Evolutionary conservation across 2,888 invertebrate species (phyloP).

Genomic region (Diplazon laetatorius): DNA sequence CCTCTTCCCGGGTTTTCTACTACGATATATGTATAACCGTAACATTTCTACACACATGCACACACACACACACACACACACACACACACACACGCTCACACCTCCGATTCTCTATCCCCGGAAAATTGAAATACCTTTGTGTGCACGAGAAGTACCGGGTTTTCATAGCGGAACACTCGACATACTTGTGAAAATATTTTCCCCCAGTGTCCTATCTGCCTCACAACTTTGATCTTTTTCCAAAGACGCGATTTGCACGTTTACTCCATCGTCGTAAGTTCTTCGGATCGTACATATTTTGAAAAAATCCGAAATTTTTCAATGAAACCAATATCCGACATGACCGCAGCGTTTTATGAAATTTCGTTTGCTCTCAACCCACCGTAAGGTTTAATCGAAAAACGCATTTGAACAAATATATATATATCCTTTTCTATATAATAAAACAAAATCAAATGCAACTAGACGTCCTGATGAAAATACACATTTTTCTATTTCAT

Average conservation of each 20-base stretch:
- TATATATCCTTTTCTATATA: no score
- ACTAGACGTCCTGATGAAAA: no score
- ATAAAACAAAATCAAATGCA: neutral
- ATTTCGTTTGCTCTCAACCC: no score
- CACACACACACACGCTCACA: neutral
- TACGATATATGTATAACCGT: no score
- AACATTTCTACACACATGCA: neutral
- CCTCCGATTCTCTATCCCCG: constrained; percentile 4
- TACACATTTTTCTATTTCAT: neutral
- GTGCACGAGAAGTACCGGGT: neutral
- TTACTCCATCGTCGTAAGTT: neutral
- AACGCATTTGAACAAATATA: neutral
- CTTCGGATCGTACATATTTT: neutral
- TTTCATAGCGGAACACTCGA: constrained; percentile 1
- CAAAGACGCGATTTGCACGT: constrained; percentile 16
- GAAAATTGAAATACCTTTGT: constrained; percentile 36
- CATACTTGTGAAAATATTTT: constrained; percentile 25
- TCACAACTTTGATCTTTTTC: constrained; percentile 1
- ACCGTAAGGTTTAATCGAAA: no score
- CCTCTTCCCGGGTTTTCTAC: neutral
- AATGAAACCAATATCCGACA: neutral
- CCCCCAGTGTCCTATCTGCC: neutral
- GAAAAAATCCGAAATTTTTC: neutral
- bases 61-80: neutral
- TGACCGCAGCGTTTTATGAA: no score